Evolutionary conservation across 2,797 vertebrate species (phyloP).

Genomic region (Aselliscus stoliczkanus): DNA sequence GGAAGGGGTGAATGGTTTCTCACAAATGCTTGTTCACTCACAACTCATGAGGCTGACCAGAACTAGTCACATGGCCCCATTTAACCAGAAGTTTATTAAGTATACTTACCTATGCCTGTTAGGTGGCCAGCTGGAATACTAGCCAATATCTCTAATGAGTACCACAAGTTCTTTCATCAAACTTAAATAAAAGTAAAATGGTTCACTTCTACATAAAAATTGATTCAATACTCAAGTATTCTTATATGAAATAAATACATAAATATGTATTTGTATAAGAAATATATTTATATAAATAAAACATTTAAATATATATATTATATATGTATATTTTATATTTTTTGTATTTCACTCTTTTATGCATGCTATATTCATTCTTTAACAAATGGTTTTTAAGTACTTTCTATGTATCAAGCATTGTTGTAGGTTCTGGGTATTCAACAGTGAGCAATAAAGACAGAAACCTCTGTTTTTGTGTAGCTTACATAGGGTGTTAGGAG

Average conservation of each 20-base stretch:
- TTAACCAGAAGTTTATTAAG: not conserved
- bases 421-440: not conserved
- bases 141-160: not conserved
- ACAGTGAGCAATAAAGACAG: not conserved
- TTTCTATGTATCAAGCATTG: not conserved
- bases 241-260: not conserved
- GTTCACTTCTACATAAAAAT: not conserved
- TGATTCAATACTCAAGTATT: not conserved
- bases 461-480: not conserved
- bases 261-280: not conserved
- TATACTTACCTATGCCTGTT: not conserved
- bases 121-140: not conserved
- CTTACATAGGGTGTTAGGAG: not conserved
- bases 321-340: not conserved
- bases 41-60: not conserved
- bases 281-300: not conserved
- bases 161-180: not conserved
- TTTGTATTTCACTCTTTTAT: not conserved
- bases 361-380: not conserved
- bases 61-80: not conserved
- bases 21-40: not conserved
- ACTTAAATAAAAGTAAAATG: not conserved
- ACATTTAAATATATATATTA: not conserved
- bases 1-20: not conserved
- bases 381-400: not conserved